phyloP scores from a whole-genome alignment of 1,140 invertebrate species.

The Drosophila kepulauana region DNA sequence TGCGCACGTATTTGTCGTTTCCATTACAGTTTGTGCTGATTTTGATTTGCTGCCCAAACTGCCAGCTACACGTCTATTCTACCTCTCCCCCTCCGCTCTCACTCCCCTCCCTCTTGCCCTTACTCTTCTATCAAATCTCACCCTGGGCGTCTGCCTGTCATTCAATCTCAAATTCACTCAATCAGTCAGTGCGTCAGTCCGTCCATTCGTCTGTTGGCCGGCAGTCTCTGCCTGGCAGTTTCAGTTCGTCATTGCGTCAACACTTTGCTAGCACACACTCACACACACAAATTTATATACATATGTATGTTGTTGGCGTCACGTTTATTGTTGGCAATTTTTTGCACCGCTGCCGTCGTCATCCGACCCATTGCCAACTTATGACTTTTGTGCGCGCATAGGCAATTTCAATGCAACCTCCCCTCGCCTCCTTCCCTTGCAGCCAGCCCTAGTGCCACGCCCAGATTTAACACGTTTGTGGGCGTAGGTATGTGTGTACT shows the following conservation, averaged over 20 bases:
- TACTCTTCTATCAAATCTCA: not conserved
- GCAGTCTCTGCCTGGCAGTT: constrained; percentile 71
- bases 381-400: constrained; percentile 77
- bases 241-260: constrained; percentile 79
- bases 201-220: constrained; percentile 32
- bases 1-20: constrained; percentile 81
- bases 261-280: constrained; percentile 57
- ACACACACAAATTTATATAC: constrained; percentile 23
- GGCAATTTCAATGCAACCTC: constrained; percentile 69
- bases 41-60: constrained; percentile 76
- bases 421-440: no score
- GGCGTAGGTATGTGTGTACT: not conserved
- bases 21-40: constrained; percentile 82
- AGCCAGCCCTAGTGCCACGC: not conserved
- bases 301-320: constrained; percentile 71
- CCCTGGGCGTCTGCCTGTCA: constrained; percentile 51
- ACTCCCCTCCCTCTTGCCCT: not conserved
- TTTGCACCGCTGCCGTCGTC: constrained; percentile 32
- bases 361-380: constrained; percentile 55
- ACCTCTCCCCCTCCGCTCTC: not conserved
- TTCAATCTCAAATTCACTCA: constrained; percentile 82
- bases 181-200: constrained; percentile 66
- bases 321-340: constrained; percentile 71
- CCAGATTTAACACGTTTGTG: constrained; percentile 20
- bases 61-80: constrained; percentile 14